A percentile compares a stretch with the other conserved stretches of the same genome.
Conservation (phyloP, 1,140 invertebrate genomes). For the Drosophila nigromelanica region DNA sequence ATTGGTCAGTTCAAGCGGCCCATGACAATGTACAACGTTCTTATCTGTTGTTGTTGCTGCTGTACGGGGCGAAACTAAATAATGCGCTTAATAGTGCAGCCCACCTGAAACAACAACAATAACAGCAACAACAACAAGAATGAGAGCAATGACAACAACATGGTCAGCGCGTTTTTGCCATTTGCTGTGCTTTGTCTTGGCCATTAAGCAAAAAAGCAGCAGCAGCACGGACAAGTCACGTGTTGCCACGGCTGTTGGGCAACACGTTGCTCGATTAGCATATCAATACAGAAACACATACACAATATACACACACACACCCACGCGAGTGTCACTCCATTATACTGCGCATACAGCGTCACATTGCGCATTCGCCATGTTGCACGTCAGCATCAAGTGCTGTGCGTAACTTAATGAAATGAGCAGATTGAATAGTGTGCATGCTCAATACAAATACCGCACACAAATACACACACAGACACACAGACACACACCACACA, state of each 20-base stretch:
- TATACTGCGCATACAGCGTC: constrained; percentile 60
- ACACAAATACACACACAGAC: constrained; percentile 12
- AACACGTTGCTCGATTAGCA: constrained; percentile 76
- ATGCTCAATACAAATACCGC: constrained; percentile 22
- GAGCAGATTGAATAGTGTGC: constrained; percentile 77
- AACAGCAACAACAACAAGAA: constrained; percentile 15
- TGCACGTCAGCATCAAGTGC: constrained; percentile 62
- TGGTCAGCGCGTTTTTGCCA: constrained; percentile 62
- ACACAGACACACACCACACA: constrained; percentile 16
- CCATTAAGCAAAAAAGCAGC: constrained; percentile 62
- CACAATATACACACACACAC: constrained; percentile 23
- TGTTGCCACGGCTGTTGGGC: constrained; percentile 40
- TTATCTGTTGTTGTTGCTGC: constrained; percentile 59
- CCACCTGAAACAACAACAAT: constrained; percentile 50
- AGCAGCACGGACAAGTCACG: constrained; percentile 25
- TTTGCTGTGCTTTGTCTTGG: constrained; percentile 74
- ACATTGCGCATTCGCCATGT: constrained; percentile 72
- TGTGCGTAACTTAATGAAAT: constrained; percentile 78
- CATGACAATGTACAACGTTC: constrained; percentile 66
- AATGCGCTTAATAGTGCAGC: constrained; percentile 77
- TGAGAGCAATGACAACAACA: constrained; percentile 39
- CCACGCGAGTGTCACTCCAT: constrained; percentile 73
- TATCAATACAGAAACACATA: constrained; percentile 69
- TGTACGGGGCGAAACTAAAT: constrained; percentile 60
- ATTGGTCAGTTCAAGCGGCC: constrained; percentile 59